Evolutionary conservation across 2,797 vertebrate species (phyloP).

Genomic region (Argyrosomus regius): DNA sequence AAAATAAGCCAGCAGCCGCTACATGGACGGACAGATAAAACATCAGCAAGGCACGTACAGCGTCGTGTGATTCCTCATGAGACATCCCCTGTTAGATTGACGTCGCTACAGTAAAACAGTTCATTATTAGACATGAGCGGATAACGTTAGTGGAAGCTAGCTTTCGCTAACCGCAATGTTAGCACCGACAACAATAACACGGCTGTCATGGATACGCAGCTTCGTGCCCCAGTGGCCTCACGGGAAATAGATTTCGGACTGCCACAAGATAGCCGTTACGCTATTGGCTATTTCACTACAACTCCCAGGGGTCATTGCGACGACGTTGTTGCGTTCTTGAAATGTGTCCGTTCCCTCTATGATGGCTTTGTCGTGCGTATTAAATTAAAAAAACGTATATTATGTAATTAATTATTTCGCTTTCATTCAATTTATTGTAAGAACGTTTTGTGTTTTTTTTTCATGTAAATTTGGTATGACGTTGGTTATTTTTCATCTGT

Average conservation of each 20-base stretch:
- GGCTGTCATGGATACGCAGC: conserved; percentile 86
- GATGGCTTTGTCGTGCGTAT: too few species aligned
- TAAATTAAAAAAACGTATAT: background rate
- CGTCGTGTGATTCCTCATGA: background rate
- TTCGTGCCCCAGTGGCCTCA: conserved; percentile 48
- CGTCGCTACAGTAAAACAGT: background rate
- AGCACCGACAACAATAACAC: conserved; percentile 77
- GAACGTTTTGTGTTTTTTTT: accelerated
- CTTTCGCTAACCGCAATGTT: conserved; percentile 33
- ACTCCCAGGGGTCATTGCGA: conserved; percentile 40
- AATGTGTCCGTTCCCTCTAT: conserved; percentile 37
- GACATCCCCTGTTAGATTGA: background rate
- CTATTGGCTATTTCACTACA: conserved; percentile 5
- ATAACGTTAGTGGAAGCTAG: conserved; percentile 6
- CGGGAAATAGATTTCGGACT: conserved; percentile 76
- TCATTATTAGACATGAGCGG: background rate
- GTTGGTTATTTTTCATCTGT: background rate
- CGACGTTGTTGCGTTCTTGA: conserved; percentile 22
- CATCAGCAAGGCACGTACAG: conserved; percentile 5
- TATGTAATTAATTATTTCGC: background rate
- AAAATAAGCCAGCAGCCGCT: conserved; percentile 34
- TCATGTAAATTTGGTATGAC: accelerated
- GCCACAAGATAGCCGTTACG: accelerated
- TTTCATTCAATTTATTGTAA: accelerated
- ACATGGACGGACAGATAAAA: conserved; percentile 1